A percentile compares a stretch with the other conserved stretches of the same genome.
Conservation (phyloP, 2,797 vertebrate species). For the Malacoctenus gilli region DNA sequence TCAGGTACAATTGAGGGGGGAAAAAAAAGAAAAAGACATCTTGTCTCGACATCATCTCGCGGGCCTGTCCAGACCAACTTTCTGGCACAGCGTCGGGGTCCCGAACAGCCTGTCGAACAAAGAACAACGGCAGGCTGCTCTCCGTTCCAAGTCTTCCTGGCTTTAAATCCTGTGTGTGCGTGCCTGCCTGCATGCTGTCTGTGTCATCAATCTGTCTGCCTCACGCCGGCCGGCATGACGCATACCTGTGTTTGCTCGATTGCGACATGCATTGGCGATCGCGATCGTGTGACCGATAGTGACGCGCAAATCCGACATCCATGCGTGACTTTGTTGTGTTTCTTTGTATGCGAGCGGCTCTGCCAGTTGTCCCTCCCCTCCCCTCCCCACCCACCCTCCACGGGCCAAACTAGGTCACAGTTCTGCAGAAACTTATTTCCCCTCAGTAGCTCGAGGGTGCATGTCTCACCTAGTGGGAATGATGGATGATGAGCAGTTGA, state of each 20-base stretch:
- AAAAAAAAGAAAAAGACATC: no score
- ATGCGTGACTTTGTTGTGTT: constrained; percentile 12
- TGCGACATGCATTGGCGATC: constrained; percentile 48
- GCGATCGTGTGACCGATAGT: constrained; percentile 31
- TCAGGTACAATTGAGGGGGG: no score
- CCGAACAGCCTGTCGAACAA: constrained; percentile 23
- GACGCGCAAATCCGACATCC: constrained; percentile 34
- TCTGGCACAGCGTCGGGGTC: constrained; percentile 30
- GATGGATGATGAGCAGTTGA: constrained; percentile 29
- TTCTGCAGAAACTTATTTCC: constrained; percentile 21
- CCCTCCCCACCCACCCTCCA: no score
- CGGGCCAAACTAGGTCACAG: constrained; percentile 43
- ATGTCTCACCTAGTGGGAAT: constrained; percentile 21
- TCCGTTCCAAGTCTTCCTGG: constrained; percentile 10
- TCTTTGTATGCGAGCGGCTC: constrained; percentile 31
- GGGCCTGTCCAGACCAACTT: constrained; percentile 1
- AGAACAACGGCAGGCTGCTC: constrained; percentile 16
- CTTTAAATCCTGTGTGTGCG: constrained; percentile 40
- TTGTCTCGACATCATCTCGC: constrained; percentile 13
- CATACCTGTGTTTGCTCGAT: constrained; percentile 45
- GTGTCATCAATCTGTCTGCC: constrained; percentile 46
- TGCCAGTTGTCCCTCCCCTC: no score
- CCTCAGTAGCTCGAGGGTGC: constrained; percentile 24
- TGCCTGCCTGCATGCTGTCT: constrained; percentile 25
- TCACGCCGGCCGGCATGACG: constrained; percentile 30